Base-by-base conservation (phyloP, 2,113 vertebrate genomes). In the Genyomyrus donnyi region DNA sequence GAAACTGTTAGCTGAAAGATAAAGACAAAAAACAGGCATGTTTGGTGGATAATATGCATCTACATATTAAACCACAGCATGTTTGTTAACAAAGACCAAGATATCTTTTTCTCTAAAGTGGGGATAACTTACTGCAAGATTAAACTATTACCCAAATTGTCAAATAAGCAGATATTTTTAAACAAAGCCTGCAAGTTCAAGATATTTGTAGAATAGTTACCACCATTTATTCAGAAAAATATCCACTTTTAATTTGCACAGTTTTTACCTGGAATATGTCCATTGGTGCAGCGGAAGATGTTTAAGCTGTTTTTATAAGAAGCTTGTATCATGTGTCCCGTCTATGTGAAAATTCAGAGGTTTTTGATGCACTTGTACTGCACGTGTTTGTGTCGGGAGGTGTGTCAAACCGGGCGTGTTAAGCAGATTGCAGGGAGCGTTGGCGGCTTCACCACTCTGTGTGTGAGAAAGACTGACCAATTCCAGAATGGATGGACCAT, bases 351-450 rank as follows among this genome's bases (percentile, higher is more conserved):
- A 74, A 74, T 74, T 35, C 13, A 35, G 66, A 35, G 27, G 66
- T 15, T 80, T 80, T 39, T 17, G 19, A 5, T 80, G 74, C 31
- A 31, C 56, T 87, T 53, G 48, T 53, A 19, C 9, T 85, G 77
- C 42, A 21, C 31, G 24, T 52, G n/a, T 53, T 58, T 56, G 50
- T 53, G 89, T 46, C 46, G 9, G 53, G 84, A 66, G 2, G 56
- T 46, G 52, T 66, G 89, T 58, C n/a, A 52, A 52, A 74, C 46
- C 11, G n/a, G 21, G 24, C 31, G 66, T 19, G 27, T 52, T 39
- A 27, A 90, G n/a, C 89, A 90, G 84, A 90, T 87, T 90, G 45
- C 58, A n/a, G 85, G 42, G 11, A 87, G 89, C 46, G 6, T 17
- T 87, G 89, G 84, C 85, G 86, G 58, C 7, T 70, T 74, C 89